phyloP scores from a whole-genome alignment of 2,797 vertebrate species.

The Brachyrhaphis roseni region DNA sequence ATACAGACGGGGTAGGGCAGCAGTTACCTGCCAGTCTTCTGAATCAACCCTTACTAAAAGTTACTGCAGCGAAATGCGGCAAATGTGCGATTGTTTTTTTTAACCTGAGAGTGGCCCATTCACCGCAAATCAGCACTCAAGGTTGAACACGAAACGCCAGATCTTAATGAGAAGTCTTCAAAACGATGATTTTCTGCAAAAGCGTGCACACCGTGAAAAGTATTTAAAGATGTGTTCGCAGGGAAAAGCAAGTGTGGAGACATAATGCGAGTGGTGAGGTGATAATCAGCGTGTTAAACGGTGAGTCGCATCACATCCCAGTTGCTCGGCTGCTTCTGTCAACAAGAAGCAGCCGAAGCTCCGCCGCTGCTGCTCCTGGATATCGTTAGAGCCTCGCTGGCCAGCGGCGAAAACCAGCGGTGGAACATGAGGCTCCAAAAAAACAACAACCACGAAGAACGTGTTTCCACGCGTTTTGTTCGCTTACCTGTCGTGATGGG shows the following conservation, averaged over 20 bases:
- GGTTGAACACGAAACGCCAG: slow-evolving; percentile 23
- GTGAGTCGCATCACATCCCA: slow-evolving; percentile 58
- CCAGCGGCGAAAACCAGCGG: slow-evolving; percentile 27
- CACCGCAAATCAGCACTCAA: slow-evolving; percentile 16
- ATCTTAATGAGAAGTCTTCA: neutral
- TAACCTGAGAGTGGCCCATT: slow-evolving; percentile 40
- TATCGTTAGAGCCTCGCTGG: slow-evolving; percentile 19
- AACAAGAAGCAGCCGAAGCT: slow-evolving; percentile 60
- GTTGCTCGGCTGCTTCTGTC: slow-evolving; percentile 75
- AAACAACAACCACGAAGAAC: neutral
- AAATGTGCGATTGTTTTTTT: slow-evolving; percentile 28
- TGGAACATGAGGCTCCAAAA: neutral
- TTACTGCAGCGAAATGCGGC: slow-evolving; percentile 60
- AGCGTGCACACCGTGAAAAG: neutral
- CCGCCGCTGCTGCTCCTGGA: slow-evolving; percentile 28
- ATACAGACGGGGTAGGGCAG: too few relatives aligned
- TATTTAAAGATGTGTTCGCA: neutral
- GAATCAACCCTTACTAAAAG: slow-evolving; percentile 31
- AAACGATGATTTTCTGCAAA: neutral
- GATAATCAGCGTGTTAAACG: slow-evolving; percentile 31
- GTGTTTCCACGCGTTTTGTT: neutral
- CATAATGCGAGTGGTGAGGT: slow-evolving; percentile 4
- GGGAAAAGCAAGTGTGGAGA: neutral
- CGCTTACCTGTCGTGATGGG: slow-evolving; percentile 61
- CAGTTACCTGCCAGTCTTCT: slow-evolving; percentile 13